Base-by-base conservation (phyloP, 2,797 vertebrate genomes). In the Manis javanica region DNA sequence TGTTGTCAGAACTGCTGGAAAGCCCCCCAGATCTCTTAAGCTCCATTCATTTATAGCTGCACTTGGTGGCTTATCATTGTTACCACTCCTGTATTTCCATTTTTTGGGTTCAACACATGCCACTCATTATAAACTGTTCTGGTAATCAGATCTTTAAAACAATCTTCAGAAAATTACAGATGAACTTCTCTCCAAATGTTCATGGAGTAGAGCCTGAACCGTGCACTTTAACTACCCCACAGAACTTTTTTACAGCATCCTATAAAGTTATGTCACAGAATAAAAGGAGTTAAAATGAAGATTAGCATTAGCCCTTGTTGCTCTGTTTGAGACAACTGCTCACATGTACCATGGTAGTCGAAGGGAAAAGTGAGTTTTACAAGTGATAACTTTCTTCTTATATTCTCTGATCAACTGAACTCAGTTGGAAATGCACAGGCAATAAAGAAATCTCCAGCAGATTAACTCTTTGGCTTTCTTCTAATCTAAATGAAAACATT, bases 181-280 rank as follows among this genome's bases (percentile, higher is more conserved):
- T 92, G 49, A 93, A 4, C 10, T 95, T 31, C 11, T 64, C 71
- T 85, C 19, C 87, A 78, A 93, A 85, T 53, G 81, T 82, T 9
- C 42, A 93, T 95, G 90, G 87, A 90, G 78, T 96, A 89, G 92
- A 94, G 86, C 91, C 94, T 93, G 97, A 97, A 97, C 7, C 94
- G 88, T 98, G 95, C 97, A 72, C 37, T 96, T 97, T 85, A 85
- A 93, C 68, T n/a, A 84, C 93, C 84, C 34, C 5, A 93, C 96
- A 97, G 97, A 97, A 81, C 90, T 98, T 97, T 46, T 97, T 97
- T 95, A 93, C 96, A 96, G 81, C 82, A 97, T 97, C 88, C 92
- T 98, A 91, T 71, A 97, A 97, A 97, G 79, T 96, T 98, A 89
- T 97, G 92, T 84, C 90, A 87, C 92, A 64, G 91, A 97, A 97